Evolutionary conservation across 2,888 invertebrate species (phyloP), one percentile per base, ranked within the genome.

Genomic region (Leptinotarsa rubiginosa): DNA sequence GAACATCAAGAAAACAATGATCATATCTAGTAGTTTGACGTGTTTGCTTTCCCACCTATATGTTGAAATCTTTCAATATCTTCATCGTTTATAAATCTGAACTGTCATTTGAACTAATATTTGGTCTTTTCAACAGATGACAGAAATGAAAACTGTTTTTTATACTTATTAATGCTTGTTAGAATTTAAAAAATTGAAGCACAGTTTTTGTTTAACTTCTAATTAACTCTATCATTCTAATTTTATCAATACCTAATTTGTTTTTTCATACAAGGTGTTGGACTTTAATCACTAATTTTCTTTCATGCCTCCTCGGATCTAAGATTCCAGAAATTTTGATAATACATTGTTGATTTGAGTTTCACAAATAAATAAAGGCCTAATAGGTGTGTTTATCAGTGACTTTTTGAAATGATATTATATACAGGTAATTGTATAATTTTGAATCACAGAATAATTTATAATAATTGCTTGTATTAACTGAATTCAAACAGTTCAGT

Each of bases 261-360:
- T 20, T 41, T 31, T n/a, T n/a, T 62, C 41, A 7, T 66, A 59
- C 65, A 65, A 72, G 76, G 76, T 79, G 75, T 76, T 79, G 78
- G 77, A 79, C 79, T 78, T 81, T 73, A 75, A 73, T 69, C 71
- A 72, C 77, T 70, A 77, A 81, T 83, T 85, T 81, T 83, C 80
- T 86, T 86, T 86, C 87, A 87, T 86, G 86, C 87, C 83, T 82
- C 80, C 80, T 81, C 71, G 76, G 81, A 83, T 81, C 73, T 79
- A 85, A 88, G 88, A 86, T 88, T 82, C 88, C 88, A 74, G 87
- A 88, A 84, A 88, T 88, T 80, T 85, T 88, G 83, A 87, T 88
- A 83, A 88, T 88, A 81, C 87, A 88, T 83, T 87, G 88, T 86
- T 88, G 85, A 87, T 84, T 80, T 77, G 73, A 76, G 67, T 73